A percentile compares a stretch with the other conserved stretches of the same genome.
phyloP scores from a whole-genome alignment of 2,113 vertebrate species.

The Xerus inauris region DNA sequence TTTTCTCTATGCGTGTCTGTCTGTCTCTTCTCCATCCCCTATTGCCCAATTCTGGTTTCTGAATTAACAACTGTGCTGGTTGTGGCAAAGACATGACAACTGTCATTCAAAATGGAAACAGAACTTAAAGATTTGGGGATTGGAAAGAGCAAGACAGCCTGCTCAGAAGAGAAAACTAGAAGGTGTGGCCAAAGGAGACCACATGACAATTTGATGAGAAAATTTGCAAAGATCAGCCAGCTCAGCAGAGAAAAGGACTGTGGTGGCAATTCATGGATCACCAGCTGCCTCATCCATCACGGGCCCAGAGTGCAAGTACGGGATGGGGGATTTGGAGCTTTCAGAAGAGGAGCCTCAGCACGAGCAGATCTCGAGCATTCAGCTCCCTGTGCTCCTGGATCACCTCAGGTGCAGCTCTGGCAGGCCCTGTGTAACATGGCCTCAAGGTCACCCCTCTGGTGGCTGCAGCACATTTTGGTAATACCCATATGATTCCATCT shows the following conservation, averaged over 20 bases:
- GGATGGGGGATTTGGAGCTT: fast-evolving
- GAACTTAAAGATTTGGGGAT: neutral
- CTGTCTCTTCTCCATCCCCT: no score
- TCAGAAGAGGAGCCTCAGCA: no score
- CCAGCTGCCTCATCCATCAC: neutral
- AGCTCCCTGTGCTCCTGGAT: no score
- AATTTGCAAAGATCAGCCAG: no score
- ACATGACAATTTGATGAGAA: no score
- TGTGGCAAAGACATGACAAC: neutral
- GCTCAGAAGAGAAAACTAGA: neutral
- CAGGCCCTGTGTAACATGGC: neutral
- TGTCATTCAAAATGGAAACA: neutral
- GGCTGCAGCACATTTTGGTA: neutral
- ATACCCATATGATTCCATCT: neutral
- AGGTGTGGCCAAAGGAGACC: neutral
- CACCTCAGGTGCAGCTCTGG: no score
- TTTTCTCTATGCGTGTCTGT: no score
- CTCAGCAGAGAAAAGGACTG: neutral
- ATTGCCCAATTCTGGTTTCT: no score
- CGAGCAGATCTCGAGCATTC: neutral
- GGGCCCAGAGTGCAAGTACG: neutral
- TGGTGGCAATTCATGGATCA: neutral
- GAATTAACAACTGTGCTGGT: no score
- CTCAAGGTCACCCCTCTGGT: no score
- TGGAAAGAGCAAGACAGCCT: neutral